A percentile compares a stretch with the other conserved stretches of the same genome.
These are phyloP conservation scores for Takifugu ocellatus DNA, from an alignment of 2,797 vertebrate species.

Conservation along the genomic window DNA sequence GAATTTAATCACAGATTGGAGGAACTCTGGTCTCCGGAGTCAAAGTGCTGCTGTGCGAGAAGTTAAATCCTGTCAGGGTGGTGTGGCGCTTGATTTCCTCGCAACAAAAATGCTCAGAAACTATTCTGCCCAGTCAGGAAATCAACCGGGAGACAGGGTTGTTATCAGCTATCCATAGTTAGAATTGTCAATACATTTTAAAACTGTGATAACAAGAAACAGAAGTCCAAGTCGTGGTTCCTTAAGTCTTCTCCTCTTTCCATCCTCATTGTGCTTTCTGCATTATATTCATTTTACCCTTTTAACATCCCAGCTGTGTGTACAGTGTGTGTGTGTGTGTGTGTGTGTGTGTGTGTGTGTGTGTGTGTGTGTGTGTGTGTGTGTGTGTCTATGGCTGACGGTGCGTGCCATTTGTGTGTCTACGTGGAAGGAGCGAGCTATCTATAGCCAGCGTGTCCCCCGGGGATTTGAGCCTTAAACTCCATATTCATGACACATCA, in stretches of 20 bases:
- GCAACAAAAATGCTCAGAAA: too few species aligned
- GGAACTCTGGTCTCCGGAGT: too few species aligned
- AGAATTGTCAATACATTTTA: too few species aligned
- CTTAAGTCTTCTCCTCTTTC: constrained; percentile 37
- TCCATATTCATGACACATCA: constrained; percentile 86
- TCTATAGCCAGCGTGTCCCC: constrained; percentile 76
- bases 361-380: constrained; percentile 5
- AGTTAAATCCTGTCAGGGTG: too few species aligned
- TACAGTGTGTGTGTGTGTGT: constrained; percentile 17
- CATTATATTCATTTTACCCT: constrained; percentile 27
- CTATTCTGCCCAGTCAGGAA: too few species aligned
- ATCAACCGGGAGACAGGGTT: too few species aligned
- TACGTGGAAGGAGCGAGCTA: constrained; percentile 62
- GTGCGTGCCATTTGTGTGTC: constrained; percentile 30
- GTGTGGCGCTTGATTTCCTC: too few species aligned
- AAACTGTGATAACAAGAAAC: neutral
- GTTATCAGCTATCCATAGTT: too few species aligned
- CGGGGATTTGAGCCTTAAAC: constrained; percentile 80
- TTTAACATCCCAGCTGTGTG: constrained; percentile 42
- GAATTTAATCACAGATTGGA: too few species aligned
- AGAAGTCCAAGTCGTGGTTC: too few species aligned
- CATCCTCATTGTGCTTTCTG: constrained; percentile 47
- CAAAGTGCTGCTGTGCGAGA: too few species aligned
- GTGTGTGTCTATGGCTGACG: constrained; percentile 19
- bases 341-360: constrained; percentile 20